These are phyloP conservation scores for Punctoribates punctum DNA, from an alignment of 2,888 invertebrate genomes.

Conservation along the genomic window DNA sequence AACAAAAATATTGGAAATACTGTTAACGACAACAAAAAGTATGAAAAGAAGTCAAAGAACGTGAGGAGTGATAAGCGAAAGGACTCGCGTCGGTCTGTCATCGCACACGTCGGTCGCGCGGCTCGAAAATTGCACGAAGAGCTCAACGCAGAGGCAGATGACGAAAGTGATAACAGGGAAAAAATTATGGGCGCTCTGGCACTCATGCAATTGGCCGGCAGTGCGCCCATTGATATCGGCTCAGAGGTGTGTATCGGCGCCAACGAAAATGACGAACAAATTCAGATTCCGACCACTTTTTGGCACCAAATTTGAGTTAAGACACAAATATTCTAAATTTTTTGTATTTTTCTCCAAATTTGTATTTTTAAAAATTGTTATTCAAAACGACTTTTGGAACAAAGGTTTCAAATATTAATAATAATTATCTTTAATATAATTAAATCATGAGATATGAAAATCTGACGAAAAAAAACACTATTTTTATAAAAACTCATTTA, in stretches of 20 bases:
- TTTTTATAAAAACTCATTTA: neutral
- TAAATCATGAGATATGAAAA: conserved; percentile 19
- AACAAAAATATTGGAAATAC: conserved; percentile 34
- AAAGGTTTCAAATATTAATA: neutral
- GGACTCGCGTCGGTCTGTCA: conserved; percentile 15
- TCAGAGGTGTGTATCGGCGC: neutral
- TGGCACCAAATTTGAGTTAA: neutral
- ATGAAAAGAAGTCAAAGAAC: neutral
- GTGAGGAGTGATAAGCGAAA: neutral
- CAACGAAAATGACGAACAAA: conserved; percentile 26
- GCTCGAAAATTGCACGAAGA: conserved; percentile 37
- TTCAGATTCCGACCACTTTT: neutral
- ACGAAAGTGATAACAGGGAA: conserved; percentile 52
- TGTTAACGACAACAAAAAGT: neutral
- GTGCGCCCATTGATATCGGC: conserved; percentile 13
- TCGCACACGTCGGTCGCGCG: conserved; percentile 26
- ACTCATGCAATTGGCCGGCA: conserved; percentile 59
- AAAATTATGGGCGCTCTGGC: conserved; percentile 63
- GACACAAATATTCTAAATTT: neutral
- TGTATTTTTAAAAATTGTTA: neutral
- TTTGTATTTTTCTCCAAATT: neutral
- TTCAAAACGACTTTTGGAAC: neutral
- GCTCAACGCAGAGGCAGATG: conserved; percentile 33
- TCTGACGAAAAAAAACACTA: neutral
- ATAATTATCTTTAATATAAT: conserved; percentile 4